These are phyloP conservation scores for Lacerta bilineata DNA, from an alignment of 2,797 vertebrate species.

Conservation along the genomic window DNA sequence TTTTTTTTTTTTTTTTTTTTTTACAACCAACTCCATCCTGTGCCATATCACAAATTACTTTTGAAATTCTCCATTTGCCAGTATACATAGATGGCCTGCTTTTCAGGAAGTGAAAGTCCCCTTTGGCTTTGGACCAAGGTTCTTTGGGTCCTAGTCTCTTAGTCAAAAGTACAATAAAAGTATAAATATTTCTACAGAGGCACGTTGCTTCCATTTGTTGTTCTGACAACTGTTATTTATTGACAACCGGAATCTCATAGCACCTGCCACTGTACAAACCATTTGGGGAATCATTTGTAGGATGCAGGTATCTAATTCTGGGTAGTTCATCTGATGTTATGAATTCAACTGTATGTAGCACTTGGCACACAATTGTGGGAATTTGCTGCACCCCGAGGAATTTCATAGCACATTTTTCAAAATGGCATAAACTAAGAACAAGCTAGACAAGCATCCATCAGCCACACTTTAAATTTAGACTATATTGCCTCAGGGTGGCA, in stretches of 20 bases:
- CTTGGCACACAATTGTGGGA: background rate
- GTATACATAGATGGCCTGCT: background rate
- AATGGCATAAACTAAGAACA: constrained; percentile 21
- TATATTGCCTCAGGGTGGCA: background rate
- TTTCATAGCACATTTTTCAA: constrained; percentile 1
- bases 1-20: background rate
- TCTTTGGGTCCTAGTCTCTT: background rate
- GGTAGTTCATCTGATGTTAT: background rate
- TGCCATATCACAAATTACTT: background rate
- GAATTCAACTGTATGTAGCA: background rate
- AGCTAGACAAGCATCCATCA: constrained; percentile 1
- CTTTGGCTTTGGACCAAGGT: background rate
- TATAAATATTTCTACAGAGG: background rate
- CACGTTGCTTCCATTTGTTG: background rate
- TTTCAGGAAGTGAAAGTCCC: background rate
- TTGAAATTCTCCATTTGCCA: background rate
- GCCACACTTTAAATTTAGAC: constrained; percentile 11
- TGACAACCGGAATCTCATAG: background rate
- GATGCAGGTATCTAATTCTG: background rate
- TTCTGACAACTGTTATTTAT: background rate
- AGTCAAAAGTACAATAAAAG: background rate
- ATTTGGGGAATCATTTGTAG: background rate
- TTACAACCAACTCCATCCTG: background rate
- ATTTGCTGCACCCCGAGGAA: background rate
- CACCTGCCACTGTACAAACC: background rate